phyloP scores from a whole-genome alignment of 2,888 invertebrate species.

The Muscina levida region DNA sequence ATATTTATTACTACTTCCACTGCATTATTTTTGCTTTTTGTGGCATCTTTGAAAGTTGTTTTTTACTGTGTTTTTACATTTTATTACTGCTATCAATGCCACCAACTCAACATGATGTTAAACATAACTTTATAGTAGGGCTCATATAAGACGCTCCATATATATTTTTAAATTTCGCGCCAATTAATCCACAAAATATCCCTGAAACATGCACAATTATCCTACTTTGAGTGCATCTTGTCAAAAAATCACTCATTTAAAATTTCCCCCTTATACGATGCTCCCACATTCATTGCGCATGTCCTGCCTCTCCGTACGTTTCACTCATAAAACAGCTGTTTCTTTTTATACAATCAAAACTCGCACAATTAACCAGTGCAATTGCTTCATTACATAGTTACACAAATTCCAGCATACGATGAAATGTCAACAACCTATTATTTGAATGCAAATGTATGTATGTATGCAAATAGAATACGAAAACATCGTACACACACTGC shows the following conservation, averaged over 20 bases:
- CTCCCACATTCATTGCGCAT: neutral
- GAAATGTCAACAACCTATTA: slow-evolving; percentile 59
- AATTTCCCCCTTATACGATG: neutral
- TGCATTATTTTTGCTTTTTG: too few species aligned
- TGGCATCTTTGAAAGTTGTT: too few species aligned
- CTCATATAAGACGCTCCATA: too few species aligned
- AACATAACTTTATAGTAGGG: too few species aligned
- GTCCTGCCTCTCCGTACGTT: neutral
- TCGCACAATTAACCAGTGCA: slow-evolving; percentile 27
- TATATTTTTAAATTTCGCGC: slow-evolving; percentile 20
- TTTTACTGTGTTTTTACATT: too few species aligned
- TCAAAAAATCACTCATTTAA: neutral
- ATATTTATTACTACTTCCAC: too few species aligned
- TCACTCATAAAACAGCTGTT: slow-evolving; percentile 49
- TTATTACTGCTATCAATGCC: too few species aligned
- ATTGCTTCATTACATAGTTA: slow-evolving; percentile 8
- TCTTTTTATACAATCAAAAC: slow-evolving; percentile 20
- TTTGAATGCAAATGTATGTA: slow-evolving; percentile 15
- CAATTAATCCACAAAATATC: neutral
- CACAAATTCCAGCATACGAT: neutral
- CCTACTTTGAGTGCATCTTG: neutral
- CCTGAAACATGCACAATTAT: neutral
- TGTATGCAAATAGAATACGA: too few species aligned
- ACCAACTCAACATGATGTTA: too few species aligned
- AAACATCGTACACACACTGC: too few species aligned